A percentile compares a stretch with the other conserved stretches of the same genome.
Evolutionary conservation across 2,797 vertebrate species (phyloP).

Genomic region (Fringilla coelebs): DNA sequence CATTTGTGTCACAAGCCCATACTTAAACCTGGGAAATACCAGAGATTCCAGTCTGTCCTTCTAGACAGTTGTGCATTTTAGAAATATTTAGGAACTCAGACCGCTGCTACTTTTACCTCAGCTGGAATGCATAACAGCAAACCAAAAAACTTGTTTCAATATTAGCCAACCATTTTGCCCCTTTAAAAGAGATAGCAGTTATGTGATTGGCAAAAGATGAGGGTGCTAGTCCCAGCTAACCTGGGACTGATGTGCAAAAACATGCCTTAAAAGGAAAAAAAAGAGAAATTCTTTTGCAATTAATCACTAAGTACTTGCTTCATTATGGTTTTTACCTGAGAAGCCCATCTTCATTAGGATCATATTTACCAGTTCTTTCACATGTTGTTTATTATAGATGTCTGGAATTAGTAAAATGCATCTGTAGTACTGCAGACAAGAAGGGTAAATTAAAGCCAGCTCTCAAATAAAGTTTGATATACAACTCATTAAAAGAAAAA

Average conservation of each 20-base stretch:
- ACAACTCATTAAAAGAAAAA: background rate
- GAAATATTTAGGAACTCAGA: background rate
- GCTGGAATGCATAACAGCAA: background rate
- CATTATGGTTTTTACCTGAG: constrained; percentile 82
- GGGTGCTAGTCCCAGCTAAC: background rate
- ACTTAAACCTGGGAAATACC: background rate
- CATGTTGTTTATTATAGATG: constrained; percentile 93
- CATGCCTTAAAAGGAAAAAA: background rate
- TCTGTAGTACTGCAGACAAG: constrained; percentile 88
- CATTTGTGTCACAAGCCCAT: background rate
- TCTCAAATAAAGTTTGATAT: background rate
- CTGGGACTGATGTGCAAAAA: background rate
- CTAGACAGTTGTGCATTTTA: background rate
- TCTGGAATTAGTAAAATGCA: constrained; percentile 95
- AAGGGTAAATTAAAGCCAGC: background rate
- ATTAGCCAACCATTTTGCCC: background rate
- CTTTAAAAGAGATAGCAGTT: background rate
- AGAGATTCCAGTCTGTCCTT: background rate
- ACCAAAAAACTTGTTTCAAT: background rate
- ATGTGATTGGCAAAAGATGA: background rate
- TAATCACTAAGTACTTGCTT: background rate
- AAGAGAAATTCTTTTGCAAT: background rate
- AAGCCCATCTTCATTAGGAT: constrained; percentile 94
- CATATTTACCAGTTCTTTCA: constrained; percentile 95
- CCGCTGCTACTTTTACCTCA: background rate